Conservation (phyloP, 2,888 invertebrate species). For the Acanthosepion esculentum region DNA sequence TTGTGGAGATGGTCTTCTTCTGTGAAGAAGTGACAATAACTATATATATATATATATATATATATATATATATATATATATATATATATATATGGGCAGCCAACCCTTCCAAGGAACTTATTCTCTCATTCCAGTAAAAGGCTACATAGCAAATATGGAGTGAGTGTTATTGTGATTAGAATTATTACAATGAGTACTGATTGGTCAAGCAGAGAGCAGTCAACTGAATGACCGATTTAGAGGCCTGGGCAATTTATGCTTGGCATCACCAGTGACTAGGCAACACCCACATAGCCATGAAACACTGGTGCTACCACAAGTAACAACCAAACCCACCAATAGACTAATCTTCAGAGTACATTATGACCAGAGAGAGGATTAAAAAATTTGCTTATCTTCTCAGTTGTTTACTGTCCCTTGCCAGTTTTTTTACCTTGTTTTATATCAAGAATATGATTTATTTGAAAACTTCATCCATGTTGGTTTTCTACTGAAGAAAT, state of each 20-base stretch:
- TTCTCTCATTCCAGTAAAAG: neutral
- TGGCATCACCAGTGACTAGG: neutral
- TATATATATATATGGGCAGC: too few relatives aligned
- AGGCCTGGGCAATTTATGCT: neutral
- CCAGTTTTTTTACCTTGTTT: neutral
- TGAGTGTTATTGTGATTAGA: neutral
- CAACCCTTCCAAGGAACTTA: too few relatives aligned
- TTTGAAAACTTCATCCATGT: neutral
- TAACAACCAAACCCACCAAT: neutral
- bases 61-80: too few relatives aligned
- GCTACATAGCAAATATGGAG: neutral
- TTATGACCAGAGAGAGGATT: neutral
- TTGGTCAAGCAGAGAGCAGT: neutral
- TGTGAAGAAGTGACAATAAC: too few relatives aligned
- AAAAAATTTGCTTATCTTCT: neutral
- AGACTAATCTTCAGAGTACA: neutral
- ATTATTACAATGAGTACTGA: neutral
- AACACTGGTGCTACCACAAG: neutral
- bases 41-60: too few relatives aligned
- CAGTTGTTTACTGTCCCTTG: neutral
- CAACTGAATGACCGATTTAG: neutral
- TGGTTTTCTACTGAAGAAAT: too few relatives aligned
- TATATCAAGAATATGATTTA: neutral
- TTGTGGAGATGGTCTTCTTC: too few relatives aligned
- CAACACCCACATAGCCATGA: neutral